A percentile compares a stretch with the other conserved stretches of the same genome.
These are phyloP conservation scores for Pantherophis alleghaniensis DNA, from an alignment of 2,797 vertebrate species.

Conservation along the genomic window DNA sequence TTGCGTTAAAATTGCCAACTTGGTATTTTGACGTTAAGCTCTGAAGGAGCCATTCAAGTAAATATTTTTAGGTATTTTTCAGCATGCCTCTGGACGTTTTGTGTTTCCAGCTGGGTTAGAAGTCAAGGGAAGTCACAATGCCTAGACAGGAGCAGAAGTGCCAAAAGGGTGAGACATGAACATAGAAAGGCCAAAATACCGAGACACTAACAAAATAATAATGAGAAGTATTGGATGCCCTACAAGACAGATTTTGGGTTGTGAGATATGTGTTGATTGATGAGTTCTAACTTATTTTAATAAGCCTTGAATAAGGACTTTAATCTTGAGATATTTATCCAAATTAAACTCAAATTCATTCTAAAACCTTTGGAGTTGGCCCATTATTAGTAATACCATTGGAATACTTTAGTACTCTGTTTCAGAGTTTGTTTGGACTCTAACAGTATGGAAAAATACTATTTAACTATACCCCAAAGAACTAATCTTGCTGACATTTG, in stretches of 20 bases:
- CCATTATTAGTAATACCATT: slow-evolving; percentile 24
- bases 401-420: slow-evolving; percentile 5
- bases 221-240: slow-evolving; percentile 57
- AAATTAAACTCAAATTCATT: slow-evolving; percentile 17
- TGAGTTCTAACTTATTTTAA: slow-evolving; percentile 51
- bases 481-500: neutral
- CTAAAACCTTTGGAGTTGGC: slow-evolving; percentile 19
- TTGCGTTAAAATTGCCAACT: neutral
- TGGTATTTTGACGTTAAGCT: neutral
- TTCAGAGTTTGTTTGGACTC: neutral
- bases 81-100: slow-evolving; percentile 35
- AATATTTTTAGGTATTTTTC: slow-evolving; percentile 38
- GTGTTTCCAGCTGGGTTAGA: slow-evolving; percentile 55
- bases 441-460: slow-evolving; percentile 2
- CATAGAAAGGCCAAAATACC: slow-evolving; percentile 55
- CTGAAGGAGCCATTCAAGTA: slow-evolving; percentile 33
- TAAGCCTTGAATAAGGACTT: slow-evolving; percentile 45
- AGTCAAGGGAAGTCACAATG: slow-evolving; percentile 61
- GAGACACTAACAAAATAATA: slow-evolving; percentile 48
- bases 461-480: slow-evolving; percentile 12
- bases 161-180: slow-evolving; percentile 62
- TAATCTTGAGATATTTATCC: slow-evolving; percentile 50
- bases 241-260: slow-evolving; percentile 49
- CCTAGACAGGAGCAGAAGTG: slow-evolving; percentile 61
- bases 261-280: slow-evolving; percentile 39